Evolutionary conservation across 2,797 vertebrate genomes (phyloP).

Genomic region (Centroberyx gerrardi): DNA sequence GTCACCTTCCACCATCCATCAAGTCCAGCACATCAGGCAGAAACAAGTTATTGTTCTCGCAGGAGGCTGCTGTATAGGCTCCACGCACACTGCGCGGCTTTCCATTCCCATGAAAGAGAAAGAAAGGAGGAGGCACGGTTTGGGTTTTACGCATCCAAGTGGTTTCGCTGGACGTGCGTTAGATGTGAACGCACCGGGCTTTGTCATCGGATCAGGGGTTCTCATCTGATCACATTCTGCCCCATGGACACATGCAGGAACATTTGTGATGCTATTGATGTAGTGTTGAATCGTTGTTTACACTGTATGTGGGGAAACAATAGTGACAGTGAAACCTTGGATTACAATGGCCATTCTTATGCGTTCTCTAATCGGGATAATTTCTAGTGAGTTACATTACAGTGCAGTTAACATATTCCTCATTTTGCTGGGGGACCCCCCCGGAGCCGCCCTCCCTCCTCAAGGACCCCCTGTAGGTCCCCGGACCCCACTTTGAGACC

Average conservation of each 20-base stretch:
- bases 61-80: constrained; percentile 12
- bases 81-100: constrained; percentile 13
- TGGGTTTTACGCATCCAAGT: constrained; percentile 58
- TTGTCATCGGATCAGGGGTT: constrained; percentile 23
- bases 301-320: not conserved
- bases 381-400: not conserved
- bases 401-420: not conserved
- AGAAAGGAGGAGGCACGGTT: not conserved
- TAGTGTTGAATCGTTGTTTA: not conserved
- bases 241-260: constrained; percentile 10
- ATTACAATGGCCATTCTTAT: too few species aligned
- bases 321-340: not conserved
- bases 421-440: not conserved
- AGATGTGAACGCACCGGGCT: constrained; percentile 16
- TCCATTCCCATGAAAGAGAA: not conserved
- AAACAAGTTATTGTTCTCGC: constrained; percentile 69
- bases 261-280: constrained; percentile 10
- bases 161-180: constrained; percentile 11
- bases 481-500: constrained; percentile 24
- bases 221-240: constrained; percentile 32
- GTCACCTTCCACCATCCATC: constrained; percentile 58
- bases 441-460: constrained; percentile 12
- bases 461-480: constrained; percentile 15
- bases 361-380: too few species aligned
- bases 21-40: constrained; percentile 32